A percentile compares a stretch with the other conserved stretches of the same genome.
These are phyloP conservation scores for Nysson spinosus DNA, from an alignment of 2,888 invertebrate species.

Conservation along the genomic window DNA sequence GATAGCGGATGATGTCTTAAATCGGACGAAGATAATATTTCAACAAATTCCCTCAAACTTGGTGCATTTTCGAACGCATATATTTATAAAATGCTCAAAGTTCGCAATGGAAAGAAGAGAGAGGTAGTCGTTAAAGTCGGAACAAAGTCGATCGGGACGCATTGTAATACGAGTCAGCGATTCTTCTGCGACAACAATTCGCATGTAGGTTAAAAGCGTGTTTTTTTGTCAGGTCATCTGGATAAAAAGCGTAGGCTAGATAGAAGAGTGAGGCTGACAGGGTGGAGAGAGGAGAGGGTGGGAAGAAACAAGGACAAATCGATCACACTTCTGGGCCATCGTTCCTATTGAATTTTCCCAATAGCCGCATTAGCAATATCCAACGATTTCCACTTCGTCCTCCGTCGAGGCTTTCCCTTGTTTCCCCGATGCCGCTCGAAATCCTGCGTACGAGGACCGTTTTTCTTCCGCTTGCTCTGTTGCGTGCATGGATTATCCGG, in stretches of 20 bases:
- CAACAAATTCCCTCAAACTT: no score
- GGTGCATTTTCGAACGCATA: no score
- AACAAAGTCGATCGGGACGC: slow-evolving; percentile 40
- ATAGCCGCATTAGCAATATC: slow-evolving; percentile 10
- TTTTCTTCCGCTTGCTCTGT: slow-evolving; percentile 30
- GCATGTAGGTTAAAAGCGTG: slow-evolving; percentile 23
- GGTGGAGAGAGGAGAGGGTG: no score
- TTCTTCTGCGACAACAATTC: slow-evolving; percentile 15
- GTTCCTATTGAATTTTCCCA: slow-evolving; percentile 30
- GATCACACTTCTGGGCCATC: slow-evolving; percentile 33
- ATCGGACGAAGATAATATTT: no score
- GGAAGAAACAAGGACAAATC: slow-evolving; percentile 15
- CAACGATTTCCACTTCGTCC: no score
- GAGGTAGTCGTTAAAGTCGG: slow-evolving; percentile 15
- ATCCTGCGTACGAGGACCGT: no score
- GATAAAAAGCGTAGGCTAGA: slow-evolving; percentile 20
- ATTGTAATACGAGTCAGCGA: slow-evolving; percentile 31
- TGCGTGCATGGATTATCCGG: slow-evolving; percentile 46
- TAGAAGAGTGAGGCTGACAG: slow-evolving; percentile 8
- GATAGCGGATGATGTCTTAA: no score
- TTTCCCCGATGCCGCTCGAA: background rate
- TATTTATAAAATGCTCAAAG: no score
- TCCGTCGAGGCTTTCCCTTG: no score
- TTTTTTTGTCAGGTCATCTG: slow-evolving; percentile 5
- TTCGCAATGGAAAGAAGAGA: no score